Conservation (phyloP, 2,113 vertebrate genomes). For the Zapus hudsonius region DNA sequence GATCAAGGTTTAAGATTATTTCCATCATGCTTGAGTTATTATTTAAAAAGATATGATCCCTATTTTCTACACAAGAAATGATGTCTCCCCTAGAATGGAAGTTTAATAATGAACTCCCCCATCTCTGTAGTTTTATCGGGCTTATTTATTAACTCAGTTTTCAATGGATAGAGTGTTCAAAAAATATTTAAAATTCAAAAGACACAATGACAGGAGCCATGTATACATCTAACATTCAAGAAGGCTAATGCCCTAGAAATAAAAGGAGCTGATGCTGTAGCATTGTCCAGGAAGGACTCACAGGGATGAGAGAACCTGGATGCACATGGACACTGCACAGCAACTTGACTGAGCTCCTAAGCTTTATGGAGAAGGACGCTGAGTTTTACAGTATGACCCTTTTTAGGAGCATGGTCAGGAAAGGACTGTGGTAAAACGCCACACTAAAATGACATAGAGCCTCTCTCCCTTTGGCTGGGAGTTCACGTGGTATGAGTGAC, state of each 20-base stretch:
- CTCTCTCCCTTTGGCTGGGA: too few relatives aligned
- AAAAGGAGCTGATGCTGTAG: not conserved
- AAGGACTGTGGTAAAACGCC: not conserved
- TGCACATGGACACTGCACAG: not conserved
- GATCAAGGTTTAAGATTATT: constrained; percentile 13
- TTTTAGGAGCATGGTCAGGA: not conserved
- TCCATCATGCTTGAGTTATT: not conserved
- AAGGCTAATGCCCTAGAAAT: not conserved
- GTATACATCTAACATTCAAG: not conserved
- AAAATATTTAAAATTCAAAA: not conserved
- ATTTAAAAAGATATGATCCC: not conserved
- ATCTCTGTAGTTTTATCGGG: not conserved
- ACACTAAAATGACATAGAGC: not conserved
- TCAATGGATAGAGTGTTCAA: not conserved
- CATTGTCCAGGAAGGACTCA: not conserved
- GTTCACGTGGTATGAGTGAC: not conserved
- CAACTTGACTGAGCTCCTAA: not conserved
- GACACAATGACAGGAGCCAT: not conserved
- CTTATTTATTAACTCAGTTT: not conserved
- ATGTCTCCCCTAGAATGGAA: not conserved
- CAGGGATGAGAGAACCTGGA: not conserved
- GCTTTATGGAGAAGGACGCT: not conserved
- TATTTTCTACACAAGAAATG: constrained; percentile 18
- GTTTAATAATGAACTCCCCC: not conserved
- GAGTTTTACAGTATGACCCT: not conserved